Conservation (phyloP, 2,113 vertebrate species). For the Daphoenositta chrysoptera region DNA sequence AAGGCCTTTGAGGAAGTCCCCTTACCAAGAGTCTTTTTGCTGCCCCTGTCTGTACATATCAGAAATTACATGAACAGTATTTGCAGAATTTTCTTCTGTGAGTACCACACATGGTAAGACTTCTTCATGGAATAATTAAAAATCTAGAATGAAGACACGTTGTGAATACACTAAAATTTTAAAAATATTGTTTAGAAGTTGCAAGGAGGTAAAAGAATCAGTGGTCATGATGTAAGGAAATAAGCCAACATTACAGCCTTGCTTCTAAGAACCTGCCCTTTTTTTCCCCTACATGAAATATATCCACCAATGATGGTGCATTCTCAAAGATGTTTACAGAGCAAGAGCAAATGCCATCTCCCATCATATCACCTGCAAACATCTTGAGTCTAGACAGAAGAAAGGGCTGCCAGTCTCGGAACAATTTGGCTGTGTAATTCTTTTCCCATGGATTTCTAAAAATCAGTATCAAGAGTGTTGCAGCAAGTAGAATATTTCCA, state of each 20-base stretch:
- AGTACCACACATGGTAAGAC: not conserved
- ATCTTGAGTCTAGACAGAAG: not conserved
- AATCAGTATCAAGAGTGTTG: not conserved
- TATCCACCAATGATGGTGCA: not conserved
- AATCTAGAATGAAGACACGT: not conserved
- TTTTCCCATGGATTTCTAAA: not conserved
- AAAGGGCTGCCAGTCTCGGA: conserved; percentile 1
- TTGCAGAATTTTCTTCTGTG: not conserved
- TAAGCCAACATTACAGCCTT: not conserved
- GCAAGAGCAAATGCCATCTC: conserved; percentile 11
- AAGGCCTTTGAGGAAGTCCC: not conserved
- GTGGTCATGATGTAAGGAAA: not conserved
- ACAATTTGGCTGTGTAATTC: not conserved
- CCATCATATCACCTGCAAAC: conserved; percentile 8
- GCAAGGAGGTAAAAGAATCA: not conserved
- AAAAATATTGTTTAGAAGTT: not conserved
- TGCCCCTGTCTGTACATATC: conserved; percentile 12
- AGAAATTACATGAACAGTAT: not conserved
- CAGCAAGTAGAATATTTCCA: not conserved
- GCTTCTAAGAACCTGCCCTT: not conserved
- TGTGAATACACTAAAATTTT: not conserved
- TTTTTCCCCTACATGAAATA: not conserved
- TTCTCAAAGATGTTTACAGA: conserved; percentile 2
- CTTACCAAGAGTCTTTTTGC: not conserved
- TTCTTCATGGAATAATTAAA: not conserved